A percentile compares a stretch with the other conserved stretches of the same genome.
Conservation (phyloP, 2,888 invertebrate species). For the Calameuta pallipes region DNA sequence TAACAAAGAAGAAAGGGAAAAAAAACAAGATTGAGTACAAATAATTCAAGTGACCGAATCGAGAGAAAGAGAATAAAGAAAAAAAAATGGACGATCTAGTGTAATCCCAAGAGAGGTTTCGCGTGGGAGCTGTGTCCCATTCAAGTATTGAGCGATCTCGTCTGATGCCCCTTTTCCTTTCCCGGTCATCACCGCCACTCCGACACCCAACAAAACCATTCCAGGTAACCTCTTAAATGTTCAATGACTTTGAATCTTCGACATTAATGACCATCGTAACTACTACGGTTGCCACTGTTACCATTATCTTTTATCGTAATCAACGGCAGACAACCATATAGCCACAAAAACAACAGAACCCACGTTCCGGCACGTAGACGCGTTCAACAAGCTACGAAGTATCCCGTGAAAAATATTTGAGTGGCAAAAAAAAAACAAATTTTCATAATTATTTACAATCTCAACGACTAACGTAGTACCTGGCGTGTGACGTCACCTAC, state of each 20-base stretch:
- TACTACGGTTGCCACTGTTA: not conserved
- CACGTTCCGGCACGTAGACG: not conserved
- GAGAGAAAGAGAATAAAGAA: not conserved
- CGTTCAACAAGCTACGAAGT: not conserved
- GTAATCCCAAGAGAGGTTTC: conserved; percentile 1
- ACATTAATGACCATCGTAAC: not conserved
- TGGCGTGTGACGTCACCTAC: not conserved
- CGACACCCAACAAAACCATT: not conserved
- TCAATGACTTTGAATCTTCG: not conserved
- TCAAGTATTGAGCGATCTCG: conserved; percentile 21
- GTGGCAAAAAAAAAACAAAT: not conserved
- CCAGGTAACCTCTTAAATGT: not conserved
- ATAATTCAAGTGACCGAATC: not conserved
- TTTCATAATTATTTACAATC: not conserved
- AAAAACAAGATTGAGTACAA: not conserved
- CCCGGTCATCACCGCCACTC: conserved; percentile 2
- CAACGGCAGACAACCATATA: not conserved
- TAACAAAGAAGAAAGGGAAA: not conserved
- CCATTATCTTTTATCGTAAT: not conserved
- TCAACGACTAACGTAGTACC: not conserved
- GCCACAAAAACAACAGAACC: not conserved
- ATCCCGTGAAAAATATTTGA: not conserved
- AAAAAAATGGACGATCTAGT: not conserved
- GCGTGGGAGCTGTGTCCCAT: conserved; percentile 5
- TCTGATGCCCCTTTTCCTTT: conserved; percentile 1